Evolutionary conservation across 1,140 invertebrate species (phyloP).

Genomic region (Papilio dardanus): DNA sequence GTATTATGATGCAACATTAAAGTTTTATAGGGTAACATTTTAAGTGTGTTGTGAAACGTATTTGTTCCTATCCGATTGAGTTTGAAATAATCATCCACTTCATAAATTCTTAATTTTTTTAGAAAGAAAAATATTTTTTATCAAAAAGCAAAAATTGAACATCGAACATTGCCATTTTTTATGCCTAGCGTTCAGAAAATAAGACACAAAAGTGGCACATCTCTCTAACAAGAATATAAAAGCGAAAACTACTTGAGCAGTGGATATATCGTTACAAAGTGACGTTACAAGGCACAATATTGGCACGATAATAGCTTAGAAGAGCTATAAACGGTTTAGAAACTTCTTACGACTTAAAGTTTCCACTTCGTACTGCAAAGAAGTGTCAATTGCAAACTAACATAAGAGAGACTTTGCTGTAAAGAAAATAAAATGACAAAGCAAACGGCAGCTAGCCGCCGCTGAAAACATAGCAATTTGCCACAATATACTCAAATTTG

Average conservation of each 20-base stretch:
- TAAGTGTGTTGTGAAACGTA: too few species aligned
- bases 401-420: constrained; percentile 29
- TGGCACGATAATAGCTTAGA: constrained; percentile 27
- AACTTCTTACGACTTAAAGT: constrained; percentile 30
- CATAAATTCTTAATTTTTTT: too few species aligned
- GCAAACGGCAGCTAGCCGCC: constrained; percentile 4
- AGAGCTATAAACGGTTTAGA: constrained; percentile 37
- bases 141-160: too few species aligned
- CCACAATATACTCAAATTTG: constrained; percentile 23
- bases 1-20: background rate
- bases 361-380: constrained; percentile 8
- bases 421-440: constrained; percentile 32
- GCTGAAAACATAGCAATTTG: constrained; percentile 31
- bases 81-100: too few species aligned
- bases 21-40: background rate
- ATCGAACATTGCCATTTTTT: constrained; percentile 6
- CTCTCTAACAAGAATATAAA: constrained; percentile 11
- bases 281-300: constrained; percentile 13
- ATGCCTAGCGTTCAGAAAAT: background rate
- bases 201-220: background rate
- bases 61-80: too few species aligned
- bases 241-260: constrained; percentile 7
- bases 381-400: constrained; percentile 35
- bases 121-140: too few species aligned
- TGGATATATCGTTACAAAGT: constrained; percentile 30